Conservation (phyloP, 1,140 invertebrate species). For the Carcinoscorpius rotundicauda region DNA sequence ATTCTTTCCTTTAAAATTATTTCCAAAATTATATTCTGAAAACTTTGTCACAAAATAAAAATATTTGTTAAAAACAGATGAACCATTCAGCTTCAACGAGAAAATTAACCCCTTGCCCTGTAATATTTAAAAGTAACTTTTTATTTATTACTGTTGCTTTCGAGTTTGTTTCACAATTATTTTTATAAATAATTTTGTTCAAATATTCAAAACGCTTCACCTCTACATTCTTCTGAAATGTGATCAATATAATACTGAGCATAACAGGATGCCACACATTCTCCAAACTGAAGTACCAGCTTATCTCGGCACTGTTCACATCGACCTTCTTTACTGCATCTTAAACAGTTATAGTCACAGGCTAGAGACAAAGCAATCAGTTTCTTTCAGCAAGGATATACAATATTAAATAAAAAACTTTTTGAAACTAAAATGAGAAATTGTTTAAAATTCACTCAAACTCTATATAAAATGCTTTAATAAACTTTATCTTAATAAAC, state of each 20-base stretch:
- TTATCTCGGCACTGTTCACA: conserved; percentile 13
- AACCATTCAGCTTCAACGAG: not conserved
- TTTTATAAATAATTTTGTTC: not conserved
- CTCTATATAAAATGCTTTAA: too few relatives aligned
- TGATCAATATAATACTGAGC: conserved; percentile 12
- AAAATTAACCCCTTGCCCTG: not conserved
- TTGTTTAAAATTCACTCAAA: too few relatives aligned
- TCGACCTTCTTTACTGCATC: too few relatives aligned
- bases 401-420: too few relatives aligned
- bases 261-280: conserved; percentile 10
- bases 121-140: not conserved
- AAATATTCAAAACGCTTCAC: not conserved
- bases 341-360: too few relatives aligned
- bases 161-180: not conserved
- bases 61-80: not conserved
- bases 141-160: not conserved
- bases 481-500: too few relatives aligned
- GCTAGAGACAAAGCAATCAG: too few relatives aligned
- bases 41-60: not conserved
- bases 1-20: too few relatives aligned
- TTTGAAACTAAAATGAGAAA: too few relatives aligned
- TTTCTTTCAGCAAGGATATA: too few relatives aligned
- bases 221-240: conserved; percentile 14
- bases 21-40: too few relatives aligned
- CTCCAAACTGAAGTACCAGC: conserved; percentile 14